Evolutionary conservation across 2,113 vertebrate genomes (phyloP).

Genomic region (Dendrocopos noguchii): DNA sequence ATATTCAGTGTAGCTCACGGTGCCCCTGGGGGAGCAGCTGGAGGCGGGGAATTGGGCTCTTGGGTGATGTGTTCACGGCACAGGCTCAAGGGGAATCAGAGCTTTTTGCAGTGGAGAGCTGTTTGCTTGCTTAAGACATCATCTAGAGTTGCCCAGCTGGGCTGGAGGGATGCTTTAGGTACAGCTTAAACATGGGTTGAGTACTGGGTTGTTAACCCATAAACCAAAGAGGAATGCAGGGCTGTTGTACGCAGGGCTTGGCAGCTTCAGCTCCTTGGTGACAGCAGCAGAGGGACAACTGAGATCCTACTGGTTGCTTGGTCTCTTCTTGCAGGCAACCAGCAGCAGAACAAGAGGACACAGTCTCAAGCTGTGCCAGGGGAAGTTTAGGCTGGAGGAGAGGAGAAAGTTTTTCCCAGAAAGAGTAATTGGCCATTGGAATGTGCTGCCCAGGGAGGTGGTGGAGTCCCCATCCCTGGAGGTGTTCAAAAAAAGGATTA

Average conservation of each 20-base stretch:
- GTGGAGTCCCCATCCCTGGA: no score
- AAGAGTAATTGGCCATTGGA: no score
- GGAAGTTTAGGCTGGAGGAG: no score
- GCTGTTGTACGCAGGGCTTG: neutral
- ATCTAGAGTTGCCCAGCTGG: constrained; percentile 10
- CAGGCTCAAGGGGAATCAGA: neutral
- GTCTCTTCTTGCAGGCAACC: no score
- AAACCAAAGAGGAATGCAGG: neutral
- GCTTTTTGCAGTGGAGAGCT: constrained; percentile 2
- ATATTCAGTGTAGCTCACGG: neutral
- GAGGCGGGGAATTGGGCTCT: neutral
- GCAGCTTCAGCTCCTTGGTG: neutral
- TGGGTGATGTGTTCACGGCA: constrained; percentile 22
- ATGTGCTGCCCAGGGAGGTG: no score
- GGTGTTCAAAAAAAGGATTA: no score
- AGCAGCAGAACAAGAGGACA: no score
- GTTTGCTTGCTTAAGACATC: neutral
- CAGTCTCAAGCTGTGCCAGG: no score
- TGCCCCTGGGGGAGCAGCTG: neutral
- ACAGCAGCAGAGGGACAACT: neutral
- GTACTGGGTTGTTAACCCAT: neutral
- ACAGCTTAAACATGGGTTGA: neutral
- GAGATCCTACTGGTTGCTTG: no score
- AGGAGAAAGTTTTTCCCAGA: no score
- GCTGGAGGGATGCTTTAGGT: neutral